Base-by-base conservation (phyloP, 2,113 vertebrate species). In the Platysteira castanea region DNA sequence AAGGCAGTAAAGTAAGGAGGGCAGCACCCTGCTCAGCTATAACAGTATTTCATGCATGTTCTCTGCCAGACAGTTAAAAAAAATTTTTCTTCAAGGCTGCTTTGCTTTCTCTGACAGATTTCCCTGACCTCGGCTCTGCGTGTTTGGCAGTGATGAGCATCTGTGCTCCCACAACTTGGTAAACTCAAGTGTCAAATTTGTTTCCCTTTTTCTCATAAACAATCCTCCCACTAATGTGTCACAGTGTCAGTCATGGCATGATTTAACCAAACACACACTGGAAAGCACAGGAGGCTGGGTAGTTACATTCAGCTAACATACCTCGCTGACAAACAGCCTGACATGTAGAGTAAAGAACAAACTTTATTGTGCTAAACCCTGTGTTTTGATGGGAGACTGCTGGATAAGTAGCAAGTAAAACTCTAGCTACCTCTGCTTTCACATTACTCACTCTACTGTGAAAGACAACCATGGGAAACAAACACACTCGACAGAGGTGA, bases 141-240 rank as follows among this genome's bases (percentile, higher is more conserved):
- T 47, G 70, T 44, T 94, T 13, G 2, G 85, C 68, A 86, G 68
- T 13, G 4, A 89, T 73, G 82, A 90, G 90, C 75, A 94, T 86
- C 91, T 89, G 73, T 83, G 93, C 49, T 95, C 79, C 61, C 1
- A 27, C 59, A 65, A 39, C 68, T 52, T 78, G 49, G 91, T 95
- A 96, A 94, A 92, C 63, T 87, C 54, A 53, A 94, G 59, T 91
- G 90, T 93, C 94, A 92, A n/a, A 78, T 94, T 96, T 93, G 54
- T 94, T 96, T 97, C 71, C 41, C 23, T 73, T 90, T 87, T 94
- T 89, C 93, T 80, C 64, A 91, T 26, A 92, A 96, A 97, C 95
- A 96, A 75, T 68, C 86, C 74, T 95, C 92, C 95, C 73, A 95
- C 89, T 88, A 70, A 83, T 21, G 44, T 61, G 82, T 84, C 44